A percentile compares a stretch with the other conserved stretches of the same genome.
Evolutionary conservation across 1,140 invertebrate genomes (phyloP).

Genomic region (Philopotamus ludificatus): DNA sequence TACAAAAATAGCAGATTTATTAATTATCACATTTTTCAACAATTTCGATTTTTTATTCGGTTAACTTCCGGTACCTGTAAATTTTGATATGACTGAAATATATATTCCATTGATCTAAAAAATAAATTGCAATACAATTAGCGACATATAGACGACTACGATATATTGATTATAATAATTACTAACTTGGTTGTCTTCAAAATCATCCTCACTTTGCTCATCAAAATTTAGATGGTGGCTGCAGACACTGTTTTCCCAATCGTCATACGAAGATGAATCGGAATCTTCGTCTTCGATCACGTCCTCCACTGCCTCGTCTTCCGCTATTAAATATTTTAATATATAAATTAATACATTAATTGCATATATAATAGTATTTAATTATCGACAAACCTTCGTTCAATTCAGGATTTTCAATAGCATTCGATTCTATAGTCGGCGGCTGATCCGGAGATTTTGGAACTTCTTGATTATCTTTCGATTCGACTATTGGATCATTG

Average conservation of each 20-base stretch:
- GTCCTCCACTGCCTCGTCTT: constrained; percentile 1
- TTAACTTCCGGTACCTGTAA: constrained; percentile 19
- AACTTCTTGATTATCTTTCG: neutral
- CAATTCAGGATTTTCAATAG: too few species aligned
- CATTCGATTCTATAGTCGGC: too few species aligned
- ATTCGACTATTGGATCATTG: too few species aligned
- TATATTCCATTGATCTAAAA: constrained; percentile 11
- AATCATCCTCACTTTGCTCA: constrained; percentile 14
- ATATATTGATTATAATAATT: neutral
- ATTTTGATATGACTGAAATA: constrained; percentile 17
- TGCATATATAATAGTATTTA: neutral
- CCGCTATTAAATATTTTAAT: neutral
- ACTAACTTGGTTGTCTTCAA: constrained; percentile 23
- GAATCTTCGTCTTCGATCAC: constrained; percentile 17
- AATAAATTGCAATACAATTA: too few species aligned
- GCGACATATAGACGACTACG: too few species aligned
- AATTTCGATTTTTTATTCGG: too few species aligned
- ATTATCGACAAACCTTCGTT: too few species aligned
- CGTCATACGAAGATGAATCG: constrained; percentile 10
- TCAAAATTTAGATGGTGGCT: constrained; percentile 17
- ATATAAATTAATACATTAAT: neutral
- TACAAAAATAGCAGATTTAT: too few species aligned
- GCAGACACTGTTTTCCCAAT: constrained; percentile 14
- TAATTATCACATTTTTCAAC: too few species aligned
- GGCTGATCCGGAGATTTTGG: neutral